A percentile compares a stretch with the other conserved stretches of the same genome.
phyloP scores from a whole-genome alignment of 2,797 vertebrate species.

The Chiroxiphia lanceolata region DNA sequence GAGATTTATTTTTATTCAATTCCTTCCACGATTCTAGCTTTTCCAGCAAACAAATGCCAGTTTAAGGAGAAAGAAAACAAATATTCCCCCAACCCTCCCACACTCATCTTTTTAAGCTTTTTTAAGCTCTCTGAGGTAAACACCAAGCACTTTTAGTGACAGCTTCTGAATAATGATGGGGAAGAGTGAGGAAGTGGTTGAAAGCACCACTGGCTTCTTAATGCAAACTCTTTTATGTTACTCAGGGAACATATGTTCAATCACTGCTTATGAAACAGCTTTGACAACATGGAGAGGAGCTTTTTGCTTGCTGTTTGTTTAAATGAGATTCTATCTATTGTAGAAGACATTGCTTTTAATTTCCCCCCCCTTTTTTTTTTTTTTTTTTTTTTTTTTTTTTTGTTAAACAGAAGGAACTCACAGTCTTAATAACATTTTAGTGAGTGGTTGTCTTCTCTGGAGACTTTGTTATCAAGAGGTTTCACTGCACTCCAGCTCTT shows the following conservation, averaged over 20 bases:
- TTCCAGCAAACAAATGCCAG: constrained; percentile 7
- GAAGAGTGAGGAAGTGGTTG: neutral
- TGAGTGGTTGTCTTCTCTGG: constrained; percentile 10
- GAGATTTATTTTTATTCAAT: constrained; percentile 4
- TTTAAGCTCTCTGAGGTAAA: constrained; percentile 31
- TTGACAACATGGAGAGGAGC: neutral
- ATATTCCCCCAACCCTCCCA: neutral
- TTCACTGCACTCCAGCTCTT: constrained; percentile 14
- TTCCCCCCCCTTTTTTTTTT: neutral
- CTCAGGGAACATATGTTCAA: neutral
- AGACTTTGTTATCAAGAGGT: constrained; percentile 10
- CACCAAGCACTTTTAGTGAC: neutral
- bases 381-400: neutral
- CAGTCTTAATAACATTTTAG: constrained; percentile 16
- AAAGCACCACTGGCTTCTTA: constrained; percentile 16
- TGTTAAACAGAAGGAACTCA: neutral
- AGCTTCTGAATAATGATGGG: neutral
- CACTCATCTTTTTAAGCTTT: neutral
- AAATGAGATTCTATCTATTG: neutral
- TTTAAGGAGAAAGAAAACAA: constrained; percentile 12
- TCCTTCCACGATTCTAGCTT: constrained; percentile 1
- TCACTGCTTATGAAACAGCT: neutral
- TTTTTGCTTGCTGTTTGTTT: constrained; percentile 27
- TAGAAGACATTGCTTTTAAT: constrained; percentile 21
- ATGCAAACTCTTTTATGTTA: neutral